Evolutionary conservation across 2,888 invertebrate species (phyloP).

Genomic region (Uloborus plumipes): DNA sequence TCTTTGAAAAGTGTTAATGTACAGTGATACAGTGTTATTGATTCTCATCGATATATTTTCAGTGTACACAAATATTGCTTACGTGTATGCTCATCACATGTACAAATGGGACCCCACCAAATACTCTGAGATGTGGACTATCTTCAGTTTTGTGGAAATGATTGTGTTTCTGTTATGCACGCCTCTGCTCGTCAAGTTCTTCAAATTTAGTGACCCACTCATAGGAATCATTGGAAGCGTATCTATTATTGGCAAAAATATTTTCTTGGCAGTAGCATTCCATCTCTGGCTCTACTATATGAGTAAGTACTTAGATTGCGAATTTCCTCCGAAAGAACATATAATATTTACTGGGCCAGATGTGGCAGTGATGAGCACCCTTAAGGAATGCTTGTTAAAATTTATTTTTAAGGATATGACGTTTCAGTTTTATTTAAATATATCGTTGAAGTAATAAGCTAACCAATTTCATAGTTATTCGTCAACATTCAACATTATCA

Average conservation of each 20-base stretch:
- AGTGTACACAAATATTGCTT: slow-evolving; percentile 55
- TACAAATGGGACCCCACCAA: slow-evolving; percentile 42
- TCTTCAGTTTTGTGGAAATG: slow-evolving; percentile 54
- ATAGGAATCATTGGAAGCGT: slow-evolving; percentile 60
- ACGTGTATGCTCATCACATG: slow-evolving; percentile 56
- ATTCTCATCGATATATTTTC: background rate
- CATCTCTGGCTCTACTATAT: slow-evolving; percentile 41
- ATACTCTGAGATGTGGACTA: slow-evolving; percentile 54
- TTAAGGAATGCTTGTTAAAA: no score
- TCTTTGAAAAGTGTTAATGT: no score
- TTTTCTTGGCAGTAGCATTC: slow-evolving; percentile 44
- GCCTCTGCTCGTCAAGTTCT: slow-evolving; percentile 29
- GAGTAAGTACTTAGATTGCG: slow-evolving; percentile 21
- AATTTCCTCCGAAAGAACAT: no score
- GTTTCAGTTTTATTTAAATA: no score
- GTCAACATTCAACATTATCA: no score
- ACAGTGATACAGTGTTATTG: no score
- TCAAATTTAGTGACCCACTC: slow-evolving; percentile 40
- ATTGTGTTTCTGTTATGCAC: slow-evolving; percentile 37
- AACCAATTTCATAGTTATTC: no score
- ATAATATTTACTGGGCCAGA: no score
- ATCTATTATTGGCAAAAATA: slow-evolving; percentile 49
- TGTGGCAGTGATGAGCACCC: no score
- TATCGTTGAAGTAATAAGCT: no score
- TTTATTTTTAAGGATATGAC: no score